Evolutionary conservation across 30 jellyfish, hydroid and myxozoan genomes (phyloP).

Genomic region (Nemopilema nomurai): DNA sequence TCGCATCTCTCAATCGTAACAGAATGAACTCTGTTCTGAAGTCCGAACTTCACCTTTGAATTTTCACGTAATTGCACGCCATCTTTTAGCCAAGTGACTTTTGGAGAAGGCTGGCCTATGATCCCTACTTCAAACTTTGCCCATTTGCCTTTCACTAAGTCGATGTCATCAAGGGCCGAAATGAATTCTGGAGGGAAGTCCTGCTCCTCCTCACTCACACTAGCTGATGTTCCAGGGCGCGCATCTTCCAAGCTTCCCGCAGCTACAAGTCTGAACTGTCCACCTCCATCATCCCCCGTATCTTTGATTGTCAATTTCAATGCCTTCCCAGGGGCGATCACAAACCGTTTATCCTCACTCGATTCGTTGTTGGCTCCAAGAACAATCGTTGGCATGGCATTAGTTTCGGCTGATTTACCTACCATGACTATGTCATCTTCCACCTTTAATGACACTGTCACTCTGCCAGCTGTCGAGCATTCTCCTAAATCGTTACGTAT

Average conservation of each 20-base stretch:
- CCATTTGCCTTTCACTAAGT: conserved; percentile 19
- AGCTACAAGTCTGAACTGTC: conserved; percentile 61
- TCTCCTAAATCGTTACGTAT: conserved; percentile 61
- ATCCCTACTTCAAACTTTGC: conserved; percentile 67
- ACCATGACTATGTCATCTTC: conserved; percentile 24
- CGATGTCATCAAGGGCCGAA: conserved; percentile 58
- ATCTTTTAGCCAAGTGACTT: conserved; percentile 69
- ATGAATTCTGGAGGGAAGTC: conserved; percentile 77
- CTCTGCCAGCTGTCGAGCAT: conserved; percentile 44
- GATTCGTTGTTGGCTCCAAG: conserved; percentile 4
- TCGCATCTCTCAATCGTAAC: conserved; percentile 30
- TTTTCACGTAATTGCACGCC: conserved; percentile 65
- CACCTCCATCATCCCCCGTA: conserved; percentile 39
- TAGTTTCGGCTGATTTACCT: conserved; percentile 1
- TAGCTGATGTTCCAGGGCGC: conserved; percentile 37
- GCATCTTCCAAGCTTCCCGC: conserved; percentile 48
- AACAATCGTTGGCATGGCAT: conserved; percentile 28
- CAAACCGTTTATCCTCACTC: conserved; percentile 11
- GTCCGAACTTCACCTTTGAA: conserved; percentile 50
- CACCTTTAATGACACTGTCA: conserved; percentile 30
- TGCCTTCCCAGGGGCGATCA: conserved; percentile 36
- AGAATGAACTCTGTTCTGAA: conserved; percentile 65
- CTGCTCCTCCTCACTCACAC: conserved; percentile 72
- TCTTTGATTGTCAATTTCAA: conserved; percentile 38
- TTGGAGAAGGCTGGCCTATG: conserved; percentile 74